These are phyloP conservation scores for Caloenas nicobarica DNA, from an alignment of 2,113 vertebrate species.

Conservation along the genomic window DNA sequence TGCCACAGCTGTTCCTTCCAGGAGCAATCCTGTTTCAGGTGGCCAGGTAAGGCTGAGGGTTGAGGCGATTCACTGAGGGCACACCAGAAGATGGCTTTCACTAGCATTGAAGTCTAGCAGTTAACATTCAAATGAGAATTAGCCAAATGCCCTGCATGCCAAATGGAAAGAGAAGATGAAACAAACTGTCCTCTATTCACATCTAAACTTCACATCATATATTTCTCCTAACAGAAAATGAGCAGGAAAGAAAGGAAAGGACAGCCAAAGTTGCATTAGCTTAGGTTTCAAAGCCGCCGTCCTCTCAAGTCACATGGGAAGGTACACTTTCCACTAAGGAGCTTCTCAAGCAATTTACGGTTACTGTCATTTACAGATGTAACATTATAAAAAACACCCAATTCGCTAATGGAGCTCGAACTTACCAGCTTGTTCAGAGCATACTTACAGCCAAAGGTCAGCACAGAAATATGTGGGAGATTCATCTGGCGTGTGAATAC, in stretches of 20 bases:
- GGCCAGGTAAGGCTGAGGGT: not conserved
- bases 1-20: not conserved
- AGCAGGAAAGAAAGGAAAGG: not conserved
- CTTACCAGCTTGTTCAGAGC: not conserved
- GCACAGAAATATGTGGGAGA: slow-evolving; percentile 14
- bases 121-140: not conserved
- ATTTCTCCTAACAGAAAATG: not conserved
- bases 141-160: not conserved
- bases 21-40: not conserved
- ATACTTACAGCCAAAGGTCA: slow-evolving; percentile 12
- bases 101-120: not conserved
- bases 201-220: not conserved
- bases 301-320: not conserved
- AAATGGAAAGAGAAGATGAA: not conserved
- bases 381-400: slow-evolving; percentile 11
- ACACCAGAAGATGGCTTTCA: not conserved
- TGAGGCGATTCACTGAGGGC: not conserved
- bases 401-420: slow-evolving; percentile 2
- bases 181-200: not conserved
- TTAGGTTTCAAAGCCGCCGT: not conserved
- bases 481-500: not conserved
- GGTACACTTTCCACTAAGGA: not conserved
- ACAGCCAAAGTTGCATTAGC: not conserved
- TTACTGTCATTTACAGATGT: slow-evolving; percentile 9
- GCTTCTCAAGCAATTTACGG: not conserved